Percentiles rank a stretch among this genome's conserved stretches.
These are phyloP conservation scores for Climacteris rufus DNA, from an alignment of 2,113 vertebrate genomes.

Conservation along the genomic window DNA sequence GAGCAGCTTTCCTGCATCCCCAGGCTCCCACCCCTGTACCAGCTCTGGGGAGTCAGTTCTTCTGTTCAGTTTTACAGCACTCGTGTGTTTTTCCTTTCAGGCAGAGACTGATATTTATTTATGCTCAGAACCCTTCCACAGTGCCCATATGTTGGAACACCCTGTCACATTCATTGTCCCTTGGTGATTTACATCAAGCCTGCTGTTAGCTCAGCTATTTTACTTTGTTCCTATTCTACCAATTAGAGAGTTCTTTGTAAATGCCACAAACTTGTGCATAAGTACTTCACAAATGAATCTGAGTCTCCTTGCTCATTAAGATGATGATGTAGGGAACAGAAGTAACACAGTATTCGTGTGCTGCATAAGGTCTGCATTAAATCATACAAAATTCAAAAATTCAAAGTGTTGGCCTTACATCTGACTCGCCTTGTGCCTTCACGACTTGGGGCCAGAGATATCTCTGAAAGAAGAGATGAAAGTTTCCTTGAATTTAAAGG, in stretches of 20 bases:
- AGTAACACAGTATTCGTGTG: background rate
- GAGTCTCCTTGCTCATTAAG: background rate
- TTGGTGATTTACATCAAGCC: background rate
- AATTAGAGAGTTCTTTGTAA: background rate
- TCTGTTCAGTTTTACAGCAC: background rate
- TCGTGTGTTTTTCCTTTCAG: background rate
- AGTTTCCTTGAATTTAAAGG: background rate
- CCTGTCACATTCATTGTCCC: background rate
- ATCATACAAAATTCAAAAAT: background rate
- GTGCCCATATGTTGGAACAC: rapidly evolving
- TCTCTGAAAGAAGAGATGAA: background rate
- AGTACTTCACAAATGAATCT: background rate
- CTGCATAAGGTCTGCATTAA: background rate
- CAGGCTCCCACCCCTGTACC: background rate
- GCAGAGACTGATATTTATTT: background rate
- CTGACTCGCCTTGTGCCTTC: background rate
- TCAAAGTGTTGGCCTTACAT: background rate
- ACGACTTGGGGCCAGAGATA: background rate
- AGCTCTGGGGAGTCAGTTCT: background rate
- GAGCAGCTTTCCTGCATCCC: background rate
- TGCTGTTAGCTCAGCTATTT: background rate
- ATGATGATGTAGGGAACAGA: background rate
- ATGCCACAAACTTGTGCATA: background rate
- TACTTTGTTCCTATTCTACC: background rate
- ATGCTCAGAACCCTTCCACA: background rate